phyloP scores from a whole-genome alignment of 2,888 invertebrate species.

The Leptopilina syphax region DNA sequence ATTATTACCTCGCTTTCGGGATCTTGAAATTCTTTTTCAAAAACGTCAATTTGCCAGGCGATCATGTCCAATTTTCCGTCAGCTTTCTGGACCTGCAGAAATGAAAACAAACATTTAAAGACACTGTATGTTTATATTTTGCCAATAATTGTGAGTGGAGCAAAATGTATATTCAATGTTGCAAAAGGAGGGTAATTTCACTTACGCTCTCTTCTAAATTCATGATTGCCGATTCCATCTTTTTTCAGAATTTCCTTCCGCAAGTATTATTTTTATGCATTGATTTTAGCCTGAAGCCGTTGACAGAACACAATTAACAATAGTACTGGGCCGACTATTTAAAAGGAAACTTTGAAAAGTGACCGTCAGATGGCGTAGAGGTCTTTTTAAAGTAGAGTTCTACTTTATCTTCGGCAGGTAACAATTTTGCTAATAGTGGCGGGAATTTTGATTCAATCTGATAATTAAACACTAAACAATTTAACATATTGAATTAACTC shows the following conservation, averaged over 20 bases:
- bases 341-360: conserved; percentile 6
- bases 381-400: too few relatives aligned
- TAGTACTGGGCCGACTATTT: not conserved
- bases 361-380: not conserved
- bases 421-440: too few relatives aligned
- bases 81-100: conserved; percentile 83
- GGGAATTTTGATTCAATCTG: too few relatives aligned
- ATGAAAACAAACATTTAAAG: not conserved
- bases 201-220: conserved; percentile 72
- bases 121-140: too few relatives aligned
- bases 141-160: too few relatives aligned
- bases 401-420: too few relatives aligned
- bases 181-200: conserved; percentile 30
- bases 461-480: too few relatives aligned
- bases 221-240: conserved; percentile 71
- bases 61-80: conserved; percentile 86
- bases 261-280: conserved; percentile 49
- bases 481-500: too few relatives aligned
- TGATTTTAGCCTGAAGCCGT: conserved; percentile 51
- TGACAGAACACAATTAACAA: not conserved
- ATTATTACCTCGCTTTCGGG: conserved; percentile 76
- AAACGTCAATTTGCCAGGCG: conserved; percentile 85
- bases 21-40: conserved; percentile 82
- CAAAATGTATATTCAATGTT: not conserved
- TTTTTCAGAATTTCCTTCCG: conserved; percentile 43